phyloP scores from a whole-genome alignment of 2,888 invertebrate species.

The Catocala sponsa region DNA sequence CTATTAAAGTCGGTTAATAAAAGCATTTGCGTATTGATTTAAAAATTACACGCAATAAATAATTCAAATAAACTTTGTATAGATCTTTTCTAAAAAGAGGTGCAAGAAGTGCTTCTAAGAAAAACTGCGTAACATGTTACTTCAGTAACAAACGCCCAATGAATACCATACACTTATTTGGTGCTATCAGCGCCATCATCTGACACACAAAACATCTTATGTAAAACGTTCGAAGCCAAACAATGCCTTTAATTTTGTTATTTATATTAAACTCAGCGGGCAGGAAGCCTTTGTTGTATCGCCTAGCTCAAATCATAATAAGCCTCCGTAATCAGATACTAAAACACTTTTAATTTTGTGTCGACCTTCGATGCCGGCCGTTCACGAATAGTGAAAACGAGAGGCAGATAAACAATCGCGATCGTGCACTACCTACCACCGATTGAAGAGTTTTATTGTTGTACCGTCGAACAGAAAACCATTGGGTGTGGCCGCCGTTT shows the following conservation, averaged over 20 bases:
- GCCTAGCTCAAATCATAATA: conserved; percentile 73
- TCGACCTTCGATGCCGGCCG: conserved; percentile 83
- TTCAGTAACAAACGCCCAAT: conserved; percentile 3
- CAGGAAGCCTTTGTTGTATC: conserved; percentile 72
- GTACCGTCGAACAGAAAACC: conserved; percentile 48
- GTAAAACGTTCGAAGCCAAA: conserved; percentile 42
- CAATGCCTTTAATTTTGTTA: conserved; percentile 53
- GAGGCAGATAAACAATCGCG: conserved; percentile 82
- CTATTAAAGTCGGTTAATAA: too few relatives aligned
- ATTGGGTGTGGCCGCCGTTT: conserved; percentile 2
- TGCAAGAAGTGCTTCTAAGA: not conserved
- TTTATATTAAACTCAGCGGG: conserved; percentile 56
- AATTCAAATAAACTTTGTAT: not conserved
- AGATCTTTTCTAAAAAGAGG: too few relatives aligned
- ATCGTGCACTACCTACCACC: conserved; percentile 74
- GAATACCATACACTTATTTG: conserved; percentile 15
- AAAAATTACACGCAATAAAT: too few relatives aligned
- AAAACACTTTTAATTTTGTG: conserved; percentile 85
- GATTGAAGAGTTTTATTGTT: conserved; percentile 69
- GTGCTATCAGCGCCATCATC: conserved; percentile 36
- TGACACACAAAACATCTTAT: conserved; percentile 29
- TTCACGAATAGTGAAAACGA: conserved; percentile 84
- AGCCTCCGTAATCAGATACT: conserved; percentile 83
- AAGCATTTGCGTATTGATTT: too few relatives aligned
- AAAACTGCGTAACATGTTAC: not conserved